phyloP scores from a whole-genome alignment of 2,113 vertebrate species.

The Albula glossodonta region DNA sequence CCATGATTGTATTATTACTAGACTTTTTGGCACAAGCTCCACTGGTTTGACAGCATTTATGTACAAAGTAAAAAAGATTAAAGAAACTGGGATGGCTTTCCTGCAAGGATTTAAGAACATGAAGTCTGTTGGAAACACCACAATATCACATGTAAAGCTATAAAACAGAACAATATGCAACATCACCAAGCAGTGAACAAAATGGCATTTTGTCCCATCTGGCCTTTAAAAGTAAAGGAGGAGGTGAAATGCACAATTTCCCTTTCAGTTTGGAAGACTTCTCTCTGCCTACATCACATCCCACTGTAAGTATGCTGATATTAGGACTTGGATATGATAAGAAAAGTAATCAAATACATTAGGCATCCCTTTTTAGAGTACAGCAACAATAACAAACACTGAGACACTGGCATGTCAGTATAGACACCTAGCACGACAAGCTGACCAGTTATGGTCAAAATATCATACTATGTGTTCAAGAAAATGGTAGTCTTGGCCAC shows the following conservation, averaged over 20 bases:
- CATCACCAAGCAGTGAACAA: not conserved
- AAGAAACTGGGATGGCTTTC: not conserved
- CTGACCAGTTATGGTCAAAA: not conserved
- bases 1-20: conserved; percentile 27
- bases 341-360: not conserved
- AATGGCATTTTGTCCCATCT: not conserved
- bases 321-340: not conserved
- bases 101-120: not conserved
- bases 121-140: conserved; percentile 4
- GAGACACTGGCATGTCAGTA: not conserved
- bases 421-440: not conserved
- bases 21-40: conserved; percentile 28
- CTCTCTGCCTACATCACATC: not conserved
- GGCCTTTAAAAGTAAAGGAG: not conserved
- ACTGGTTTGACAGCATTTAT: conserved; percentile 14
- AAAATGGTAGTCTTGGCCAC: not conserved
- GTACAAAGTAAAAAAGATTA: conserved; percentile 12
- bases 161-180: conserved; percentile 7
- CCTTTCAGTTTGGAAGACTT: not conserved
- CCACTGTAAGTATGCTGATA: not conserved
- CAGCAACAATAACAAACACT: not conserved
- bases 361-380: not conserved
- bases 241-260: not conserved
- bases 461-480: not conserved
- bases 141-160: not conserved